These are phyloP conservation scores for Etia nguti DNA, from an alignment of 2,113 vertebrate species.

Conservation along the genomic window DNA sequence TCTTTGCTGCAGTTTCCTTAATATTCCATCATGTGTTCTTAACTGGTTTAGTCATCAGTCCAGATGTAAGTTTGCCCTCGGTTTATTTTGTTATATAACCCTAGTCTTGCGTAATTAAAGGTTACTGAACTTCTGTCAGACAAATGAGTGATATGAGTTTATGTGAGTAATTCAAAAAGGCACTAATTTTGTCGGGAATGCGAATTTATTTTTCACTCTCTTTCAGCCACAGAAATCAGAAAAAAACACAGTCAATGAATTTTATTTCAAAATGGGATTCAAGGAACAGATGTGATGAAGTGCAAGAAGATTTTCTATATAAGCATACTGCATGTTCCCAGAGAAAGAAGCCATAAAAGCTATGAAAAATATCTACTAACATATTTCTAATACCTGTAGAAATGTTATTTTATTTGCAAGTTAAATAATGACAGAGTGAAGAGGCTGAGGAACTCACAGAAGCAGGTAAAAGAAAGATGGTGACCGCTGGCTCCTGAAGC, in stretches of 20 bases:
- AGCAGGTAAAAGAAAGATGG: background rate
- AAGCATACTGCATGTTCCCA: background rate
- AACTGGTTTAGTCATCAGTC: constrained; percentile 10
- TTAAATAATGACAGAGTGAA: background rate
- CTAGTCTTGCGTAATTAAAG: background rate
- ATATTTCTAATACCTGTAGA: background rate
- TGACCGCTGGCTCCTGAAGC: background rate
- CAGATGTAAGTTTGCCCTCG: background rate
- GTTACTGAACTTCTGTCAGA: background rate
- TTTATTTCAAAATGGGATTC: background rate
- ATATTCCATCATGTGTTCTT: background rate
- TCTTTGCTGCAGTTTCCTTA: background rate
- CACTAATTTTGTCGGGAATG: background rate
- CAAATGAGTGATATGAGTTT: background rate
- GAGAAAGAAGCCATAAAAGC: background rate
- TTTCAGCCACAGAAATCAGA: background rate
- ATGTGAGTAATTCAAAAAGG: background rate
- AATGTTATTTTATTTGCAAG: background rate
- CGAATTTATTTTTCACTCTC: background rate
- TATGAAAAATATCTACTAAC: background rate
- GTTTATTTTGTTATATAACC: background rate
- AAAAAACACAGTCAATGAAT: background rate
- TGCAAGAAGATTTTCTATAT: background rate
- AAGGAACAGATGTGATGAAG: background rate
- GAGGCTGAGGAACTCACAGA: background rate